phyloP scores from a whole-genome alignment of 92 coral and sea anemone genomes.

The Bergia sp. region DNA sequence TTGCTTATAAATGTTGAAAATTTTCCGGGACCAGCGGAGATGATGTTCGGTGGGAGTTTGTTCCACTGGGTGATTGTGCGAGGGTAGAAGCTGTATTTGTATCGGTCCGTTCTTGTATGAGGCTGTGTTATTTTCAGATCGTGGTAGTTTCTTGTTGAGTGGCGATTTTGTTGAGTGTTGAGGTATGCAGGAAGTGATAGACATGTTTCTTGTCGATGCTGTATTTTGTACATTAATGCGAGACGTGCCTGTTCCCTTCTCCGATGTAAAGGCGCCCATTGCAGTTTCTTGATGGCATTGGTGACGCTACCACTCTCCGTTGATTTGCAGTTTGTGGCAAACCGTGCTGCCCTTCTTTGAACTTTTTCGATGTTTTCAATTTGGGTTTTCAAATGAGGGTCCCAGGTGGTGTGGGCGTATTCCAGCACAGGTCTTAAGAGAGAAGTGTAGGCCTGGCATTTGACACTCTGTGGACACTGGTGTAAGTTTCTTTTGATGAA shows the following conservation, averaged over 20 bases:
- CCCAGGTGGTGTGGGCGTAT: conserved; percentile 44
- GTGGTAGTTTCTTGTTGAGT: neutral
- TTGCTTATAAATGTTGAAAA: neutral
- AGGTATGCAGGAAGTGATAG: neutral
- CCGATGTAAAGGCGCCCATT: conserved; percentile 33
- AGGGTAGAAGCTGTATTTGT: neutral
- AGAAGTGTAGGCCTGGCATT: conserved; percentile 36
- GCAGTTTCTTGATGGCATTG: conserved; percentile 40
- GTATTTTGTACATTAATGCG: conserved; percentile 43
- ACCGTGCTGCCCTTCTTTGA: conserved; percentile 44
- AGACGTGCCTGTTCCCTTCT: conserved; percentile 48
- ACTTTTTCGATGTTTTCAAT: conserved; percentile 33
- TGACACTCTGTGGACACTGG: conserved; percentile 31
- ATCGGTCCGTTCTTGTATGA: neutral
- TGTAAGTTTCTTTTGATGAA: conserved; percentile 37
- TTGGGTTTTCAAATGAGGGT: conserved; percentile 23
- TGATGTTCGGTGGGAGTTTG: neutral
- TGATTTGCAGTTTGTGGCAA: conserved; percentile 39
- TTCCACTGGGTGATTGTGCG: neutral
- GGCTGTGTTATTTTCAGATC: neutral
- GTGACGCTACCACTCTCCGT: conserved; percentile 47
- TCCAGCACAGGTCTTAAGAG: conserved; percentile 50
- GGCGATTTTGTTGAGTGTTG: neutral
- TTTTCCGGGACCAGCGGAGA: neutral
- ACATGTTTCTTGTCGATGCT: neutral